Evolutionary conservation across 2,888 invertebrate species (phyloP).

Genomic region (Globia sparganii): DNA sequence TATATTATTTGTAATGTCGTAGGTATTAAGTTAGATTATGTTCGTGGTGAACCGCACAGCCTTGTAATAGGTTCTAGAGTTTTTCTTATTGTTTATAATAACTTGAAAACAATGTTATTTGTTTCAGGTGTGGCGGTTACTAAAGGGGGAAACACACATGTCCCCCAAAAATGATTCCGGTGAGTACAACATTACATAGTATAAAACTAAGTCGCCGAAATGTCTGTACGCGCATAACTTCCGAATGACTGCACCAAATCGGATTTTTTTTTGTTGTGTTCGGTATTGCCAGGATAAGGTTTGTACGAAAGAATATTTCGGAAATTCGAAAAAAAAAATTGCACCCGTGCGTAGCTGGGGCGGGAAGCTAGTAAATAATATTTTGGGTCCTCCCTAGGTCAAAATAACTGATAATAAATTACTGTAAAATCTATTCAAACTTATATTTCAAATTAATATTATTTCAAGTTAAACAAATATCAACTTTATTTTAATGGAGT

Average conservation of each 20-base stretch:
- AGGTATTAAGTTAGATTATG: slow-evolving; percentile 12
- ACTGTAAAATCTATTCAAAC: too few species aligned
- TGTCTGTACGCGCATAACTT: too few species aligned
- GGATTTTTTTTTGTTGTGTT: too few species aligned
- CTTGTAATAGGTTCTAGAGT: slow-evolving; percentile 48
- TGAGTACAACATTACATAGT: slow-evolving; percentile 76
- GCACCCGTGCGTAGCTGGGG: too few species aligned
- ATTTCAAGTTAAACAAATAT: too few species aligned
- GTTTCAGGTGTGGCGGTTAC: slow-evolving; percentile 77
- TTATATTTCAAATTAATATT: too few species aligned
- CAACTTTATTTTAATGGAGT: too few species aligned
- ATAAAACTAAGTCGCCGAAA: too few species aligned
- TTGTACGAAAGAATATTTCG: too few species aligned
- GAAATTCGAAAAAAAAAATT: too few species aligned
- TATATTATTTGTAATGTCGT: slow-evolving; percentile 1
- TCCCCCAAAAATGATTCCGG: slow-evolving; percentile 88
- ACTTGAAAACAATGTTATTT: slow-evolving; percentile 60
- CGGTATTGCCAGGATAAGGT: too few species aligned
- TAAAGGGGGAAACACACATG: slow-evolving; percentile 84
- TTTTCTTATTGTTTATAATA: slow-evolving; percentile 6
- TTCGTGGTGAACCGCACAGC: slow-evolving; percentile 48
- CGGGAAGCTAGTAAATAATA: background rate
- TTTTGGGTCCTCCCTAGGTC: background rate
- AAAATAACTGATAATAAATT: background rate
- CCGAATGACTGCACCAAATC: too few species aligned